Conservation (phyloP, 2,113 vertebrate species). For the Clarias magur region DNA sequence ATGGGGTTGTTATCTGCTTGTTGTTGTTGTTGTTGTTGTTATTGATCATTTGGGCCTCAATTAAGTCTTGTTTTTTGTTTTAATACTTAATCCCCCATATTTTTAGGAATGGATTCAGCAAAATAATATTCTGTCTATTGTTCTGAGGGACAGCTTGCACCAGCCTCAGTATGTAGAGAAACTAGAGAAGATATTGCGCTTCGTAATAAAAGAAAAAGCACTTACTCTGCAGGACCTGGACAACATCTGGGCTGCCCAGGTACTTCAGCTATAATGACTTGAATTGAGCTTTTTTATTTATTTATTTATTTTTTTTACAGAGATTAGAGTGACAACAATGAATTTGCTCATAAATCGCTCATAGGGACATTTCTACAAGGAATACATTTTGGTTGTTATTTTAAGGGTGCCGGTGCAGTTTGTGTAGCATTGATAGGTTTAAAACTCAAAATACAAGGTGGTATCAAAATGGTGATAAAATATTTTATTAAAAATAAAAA, state of each 20-base stretch:
- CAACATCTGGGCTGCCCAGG: conserved; percentile 99
- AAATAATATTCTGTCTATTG: conserved; percentile 98
- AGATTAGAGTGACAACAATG: not conserved
- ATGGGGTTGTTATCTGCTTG: not conserved
- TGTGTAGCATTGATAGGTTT: too few species aligned
- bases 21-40: not conserved
- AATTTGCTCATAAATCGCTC: not conserved
- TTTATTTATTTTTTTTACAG: too few species aligned
- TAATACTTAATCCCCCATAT: not conserved
- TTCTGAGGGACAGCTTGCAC: conserved; percentile 95
- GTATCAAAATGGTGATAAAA: too few species aligned
- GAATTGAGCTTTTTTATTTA: not conserved
- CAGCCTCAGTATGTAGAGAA: conserved; percentile 99
- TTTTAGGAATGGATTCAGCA: conserved; percentile 98
- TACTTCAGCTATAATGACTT: conserved; percentile 58
- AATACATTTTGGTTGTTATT: too few species aligned
- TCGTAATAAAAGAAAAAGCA: conserved; percentile 99
- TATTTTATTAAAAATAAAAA: too few species aligned
- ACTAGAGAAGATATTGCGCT: conserved; percentile 97
- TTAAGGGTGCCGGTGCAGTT: too few species aligned
- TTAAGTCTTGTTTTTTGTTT: not conserved
- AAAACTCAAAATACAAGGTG: too few species aligned
- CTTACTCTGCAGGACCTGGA: conserved; percentile 97
- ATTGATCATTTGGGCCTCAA: not conserved
- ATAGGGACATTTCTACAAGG: not conserved